A percentile compares a stretch with the other conserved stretches of the same genome.
Evolutionary conservation across 2,888 invertebrate genomes (phyloP).

Genomic region (Luperina testacea): DNA sequence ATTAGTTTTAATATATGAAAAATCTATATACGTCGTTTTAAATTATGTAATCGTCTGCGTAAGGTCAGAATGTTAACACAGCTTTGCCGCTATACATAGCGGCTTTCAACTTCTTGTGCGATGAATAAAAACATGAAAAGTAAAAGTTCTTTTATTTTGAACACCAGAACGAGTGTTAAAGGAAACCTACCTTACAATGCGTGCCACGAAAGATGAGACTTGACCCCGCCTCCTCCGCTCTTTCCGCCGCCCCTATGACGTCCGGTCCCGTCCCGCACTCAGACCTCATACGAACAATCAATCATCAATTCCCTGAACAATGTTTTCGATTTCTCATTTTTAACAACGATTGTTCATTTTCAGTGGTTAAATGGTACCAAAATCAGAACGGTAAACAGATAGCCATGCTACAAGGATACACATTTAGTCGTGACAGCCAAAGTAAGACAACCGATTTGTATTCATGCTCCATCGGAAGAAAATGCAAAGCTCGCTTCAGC

Average conservation of each 20-base stretch:
- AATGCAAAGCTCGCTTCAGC: not conserved
- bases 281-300: no score
- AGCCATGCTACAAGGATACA: not conserved
- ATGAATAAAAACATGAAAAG: not conserved
- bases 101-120: not conserved
- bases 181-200: not conserved
- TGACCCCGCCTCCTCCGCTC: no score
- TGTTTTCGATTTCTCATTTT: not conserved
- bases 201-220: no score
- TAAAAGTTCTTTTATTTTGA: not conserved
- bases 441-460: not conserved
- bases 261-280: no score
- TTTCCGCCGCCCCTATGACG: no score
- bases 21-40: not conserved
- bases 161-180: not conserved
- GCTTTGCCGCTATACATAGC: not conserved
- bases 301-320: no score
- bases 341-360: not conserved
- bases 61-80: not conserved
- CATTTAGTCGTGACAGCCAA: not conserved
- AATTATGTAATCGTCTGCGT: not conserved
- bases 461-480: not conserved
- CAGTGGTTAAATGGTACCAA: constrained; percentile 37
- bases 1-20: not conserved
- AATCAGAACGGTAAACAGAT: not conserved